A percentile compares a stretch with the other conserved stretches of the same genome.
Conservation (phyloP, 2,113 vertebrate species). For the Microtus richardsoni region DNA sequence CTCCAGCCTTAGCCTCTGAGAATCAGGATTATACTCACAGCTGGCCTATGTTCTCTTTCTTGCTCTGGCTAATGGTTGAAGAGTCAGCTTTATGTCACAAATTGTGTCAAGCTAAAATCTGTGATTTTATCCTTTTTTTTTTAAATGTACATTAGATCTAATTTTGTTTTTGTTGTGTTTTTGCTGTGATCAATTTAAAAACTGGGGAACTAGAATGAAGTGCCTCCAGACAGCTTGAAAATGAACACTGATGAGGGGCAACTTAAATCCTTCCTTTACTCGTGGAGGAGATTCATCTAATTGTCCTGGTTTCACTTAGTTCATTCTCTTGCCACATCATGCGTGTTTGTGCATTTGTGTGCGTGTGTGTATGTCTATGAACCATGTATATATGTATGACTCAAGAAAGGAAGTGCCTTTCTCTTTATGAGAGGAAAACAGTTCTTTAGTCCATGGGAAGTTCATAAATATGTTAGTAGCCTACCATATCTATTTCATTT, state of each 20-base stretch:
- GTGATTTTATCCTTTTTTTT: neutral
- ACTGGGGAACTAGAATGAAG: conserved; percentile 32
- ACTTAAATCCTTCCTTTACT: neutral
- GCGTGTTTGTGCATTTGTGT: neutral
- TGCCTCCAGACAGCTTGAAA: neutral
- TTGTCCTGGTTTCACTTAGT: conserved; percentile 2
- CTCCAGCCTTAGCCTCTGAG: neutral
- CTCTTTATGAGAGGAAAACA: conserved; percentile 21
- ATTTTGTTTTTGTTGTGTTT: neutral
- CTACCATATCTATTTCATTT: conserved; percentile 64
- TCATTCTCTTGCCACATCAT: neutral
- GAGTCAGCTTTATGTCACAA: neutral
- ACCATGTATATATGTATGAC: neutral
- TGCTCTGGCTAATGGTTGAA: neutral
- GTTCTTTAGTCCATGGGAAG: conserved; percentile 46
- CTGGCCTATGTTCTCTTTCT: neutral
- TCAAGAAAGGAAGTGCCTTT: conserved; percentile 20
- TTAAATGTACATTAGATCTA: neutral
- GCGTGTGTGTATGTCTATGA: neutral
- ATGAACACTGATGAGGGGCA: neutral
- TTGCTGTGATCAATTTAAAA: neutral
- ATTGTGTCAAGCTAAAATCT: neutral
- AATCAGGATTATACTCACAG: neutral
- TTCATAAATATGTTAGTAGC: conserved; percentile 46
- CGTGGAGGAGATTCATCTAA: neutral